phyloP scores from a whole-genome alignment of 1,140 invertebrate species.

The Lasioglossum albipes region DNA sequence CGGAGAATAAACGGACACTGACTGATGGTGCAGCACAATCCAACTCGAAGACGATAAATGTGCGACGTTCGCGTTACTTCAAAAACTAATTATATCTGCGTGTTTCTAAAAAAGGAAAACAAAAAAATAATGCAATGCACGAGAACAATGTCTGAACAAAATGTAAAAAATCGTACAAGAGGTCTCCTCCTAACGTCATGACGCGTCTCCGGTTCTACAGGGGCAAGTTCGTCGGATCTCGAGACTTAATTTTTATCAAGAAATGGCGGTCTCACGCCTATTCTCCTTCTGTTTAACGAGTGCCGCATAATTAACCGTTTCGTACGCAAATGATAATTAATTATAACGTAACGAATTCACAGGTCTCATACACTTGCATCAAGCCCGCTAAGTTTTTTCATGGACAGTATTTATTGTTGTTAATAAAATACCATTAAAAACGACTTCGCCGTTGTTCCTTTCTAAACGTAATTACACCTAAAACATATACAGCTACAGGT shows the following conservation, averaged over 20 bases:
- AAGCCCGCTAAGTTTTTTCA: slow-evolving; percentile 68
- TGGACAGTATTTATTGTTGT: slow-evolving; percentile 77
- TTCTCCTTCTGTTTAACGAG: slow-evolving; percentile 23
- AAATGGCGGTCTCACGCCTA: background rate
- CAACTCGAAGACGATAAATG: slow-evolving; percentile 47
- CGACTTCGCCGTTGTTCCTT: slow-evolving; percentile 5
- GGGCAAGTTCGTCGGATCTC: slow-evolving; percentile 14
- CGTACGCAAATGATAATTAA: slow-evolving; percentile 30
- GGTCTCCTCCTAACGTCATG: slow-evolving; percentile 43
- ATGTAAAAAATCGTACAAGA: slow-evolving; percentile 8
- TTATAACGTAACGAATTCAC: slow-evolving; percentile 31
- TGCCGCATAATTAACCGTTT: slow-evolving; percentile 32
- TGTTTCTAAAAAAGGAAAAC: slow-evolving; percentile 36
- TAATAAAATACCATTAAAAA: slow-evolving; percentile 72
- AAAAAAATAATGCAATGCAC: slow-evolving; percentile 41
- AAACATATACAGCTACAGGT: background rate
- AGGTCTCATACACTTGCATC: slow-evolving; percentile 53
- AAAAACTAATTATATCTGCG: slow-evolving; percentile 47
- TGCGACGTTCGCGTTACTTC: slow-evolving; percentile 40
- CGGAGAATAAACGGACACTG: slow-evolving; percentile 85
- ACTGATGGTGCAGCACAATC: slow-evolving; percentile 20
- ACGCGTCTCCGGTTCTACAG: slow-evolving; percentile 43
- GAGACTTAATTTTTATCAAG: background rate
- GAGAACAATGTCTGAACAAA: slow-evolving; percentile 34
- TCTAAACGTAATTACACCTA: background rate